These are phyloP conservation scores for Drosophila kuntzei DNA, from an alignment of 2,888 invertebrate species.

Conservation along the genomic window DNA sequence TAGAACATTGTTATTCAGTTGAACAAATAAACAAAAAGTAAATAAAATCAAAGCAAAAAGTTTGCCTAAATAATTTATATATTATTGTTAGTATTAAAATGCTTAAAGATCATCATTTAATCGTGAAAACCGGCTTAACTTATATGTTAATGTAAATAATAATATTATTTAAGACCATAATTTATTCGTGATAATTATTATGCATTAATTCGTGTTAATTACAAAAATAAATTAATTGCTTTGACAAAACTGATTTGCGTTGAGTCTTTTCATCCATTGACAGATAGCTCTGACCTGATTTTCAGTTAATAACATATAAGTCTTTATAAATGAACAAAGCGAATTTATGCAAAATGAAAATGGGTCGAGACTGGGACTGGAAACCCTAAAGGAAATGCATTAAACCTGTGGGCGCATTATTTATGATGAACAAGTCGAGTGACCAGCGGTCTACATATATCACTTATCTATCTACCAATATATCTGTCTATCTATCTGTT, in stretches of 20 bases:
- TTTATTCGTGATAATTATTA: constrained; percentile 21
- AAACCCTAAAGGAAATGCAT: constrained; percentile 25
- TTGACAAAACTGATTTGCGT: constrained; percentile 34
- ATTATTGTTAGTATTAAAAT: too few relatives aligned
- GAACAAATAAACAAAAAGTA: background rate
- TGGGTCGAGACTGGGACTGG: constrained; percentile 12
- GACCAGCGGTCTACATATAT: constrained; percentile 42
- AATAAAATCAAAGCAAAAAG: background rate
- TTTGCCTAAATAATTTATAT: background rate
- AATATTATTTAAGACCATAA: background rate
- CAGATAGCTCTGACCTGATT: constrained; percentile 55
- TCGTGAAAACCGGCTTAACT: too few relatives aligned
- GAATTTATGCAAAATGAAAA: constrained; percentile 38
- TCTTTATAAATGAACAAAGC: constrained; percentile 11
- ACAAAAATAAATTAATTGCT: constrained; percentile 38
- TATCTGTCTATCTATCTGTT: constrained; percentile 53
- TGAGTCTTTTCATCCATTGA: constrained; percentile 16
- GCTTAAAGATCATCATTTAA: too few relatives aligned
- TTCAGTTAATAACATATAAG: background rate
- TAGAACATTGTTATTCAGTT: background rate
- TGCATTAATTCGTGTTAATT: constrained; percentile 19
- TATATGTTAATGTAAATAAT: background rate
- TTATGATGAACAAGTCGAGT: constrained; percentile 43
- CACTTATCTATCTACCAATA: constrained; percentile 48
- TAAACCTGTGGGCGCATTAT: constrained; percentile 27